Evolutionary conservation across 2,888 invertebrate genomes (phyloP), one percentile per base, ranked within the genome.

Genomic region (Lepidocyrtoides sp.): DNA sequence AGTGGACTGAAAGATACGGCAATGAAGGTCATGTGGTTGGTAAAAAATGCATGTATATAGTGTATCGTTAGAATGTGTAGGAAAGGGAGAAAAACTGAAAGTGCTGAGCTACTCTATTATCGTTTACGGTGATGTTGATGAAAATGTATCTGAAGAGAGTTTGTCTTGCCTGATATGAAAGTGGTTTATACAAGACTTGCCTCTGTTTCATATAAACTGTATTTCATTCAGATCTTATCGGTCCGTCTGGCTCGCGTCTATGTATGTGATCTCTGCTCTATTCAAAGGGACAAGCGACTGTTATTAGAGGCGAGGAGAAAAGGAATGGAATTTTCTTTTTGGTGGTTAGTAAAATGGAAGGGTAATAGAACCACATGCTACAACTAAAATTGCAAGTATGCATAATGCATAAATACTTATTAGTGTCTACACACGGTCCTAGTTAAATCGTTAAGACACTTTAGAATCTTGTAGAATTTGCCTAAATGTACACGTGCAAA

Each of bases 1-100:
- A 29, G 29, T 1, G n/a, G 14, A n/a, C 12, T 0, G n/a, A 5
- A 17, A 10, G n/a, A 26, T 26, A 77, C 20, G 51, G 26, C 7
- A 23, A 48, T 48, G 7, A 48, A 12, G 48, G 23, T 8, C 66
- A 83, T 69, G 84, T 51, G 69, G 82, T 82, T 82, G 82, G 66
- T 82, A 83, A 48, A 57, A 81, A 48, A 57, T n/a, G n/a, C n/a
- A n/a, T n/a, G n/a, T n/a, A n/a, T n/a, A n/a, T n/a, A n/a, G n/a
- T n/a, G n/a, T n/a, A n/a, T n/a, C n/a, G n/a, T n/a, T n/a, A 3
- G 54, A 60, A 57, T 14, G 14, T 54, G n/a, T 14, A 14, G n/a
- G 14, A 60, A 60, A 17, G 12, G 23, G 26, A 17, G 26, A 20
- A 10, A 10, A 20, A 20, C 1, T 8, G 20, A 57, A 60, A 60